phyloP scores from a whole-genome alignment of 2,888 invertebrate genomes.

The Geophilus truncorum region DNA sequence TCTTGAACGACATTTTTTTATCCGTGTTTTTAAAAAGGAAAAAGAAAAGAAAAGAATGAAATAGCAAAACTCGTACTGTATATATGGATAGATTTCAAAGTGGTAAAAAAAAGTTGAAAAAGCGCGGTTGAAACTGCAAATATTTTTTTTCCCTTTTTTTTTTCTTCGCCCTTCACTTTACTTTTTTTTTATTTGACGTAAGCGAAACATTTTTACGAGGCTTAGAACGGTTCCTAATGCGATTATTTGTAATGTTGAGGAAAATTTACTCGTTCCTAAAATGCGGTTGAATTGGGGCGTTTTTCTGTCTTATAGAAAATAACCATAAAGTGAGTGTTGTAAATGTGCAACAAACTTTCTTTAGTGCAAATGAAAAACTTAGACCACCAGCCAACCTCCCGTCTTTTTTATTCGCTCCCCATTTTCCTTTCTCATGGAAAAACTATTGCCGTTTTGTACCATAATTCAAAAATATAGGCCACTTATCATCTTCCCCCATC shows the following conservation, averaged over 20 bases:
- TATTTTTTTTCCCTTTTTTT: not conserved
- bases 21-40: not conserved
- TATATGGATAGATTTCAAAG: too few relatives aligned
- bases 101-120: too few relatives aligned
- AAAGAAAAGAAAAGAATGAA: not conserved
- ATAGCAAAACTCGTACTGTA: too few relatives aligned
- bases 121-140: not conserved
- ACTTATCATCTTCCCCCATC: not conserved
- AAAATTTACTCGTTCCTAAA: not conserved
- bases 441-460: not conserved
- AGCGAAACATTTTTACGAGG: not conserved
- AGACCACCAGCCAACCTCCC: not conserved
- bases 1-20: not conserved
- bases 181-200: not conserved
- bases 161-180: not conserved
- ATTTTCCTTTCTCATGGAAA: not conserved
- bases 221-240: not conserved
- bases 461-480: not conserved
- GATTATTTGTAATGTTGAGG: not conserved
- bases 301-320: not conserved
- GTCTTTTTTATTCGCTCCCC: not conserved
- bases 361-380: not conserved
- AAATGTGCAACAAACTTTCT: not conserved
- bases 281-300: not conserved
- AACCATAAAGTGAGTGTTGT: not conserved